Evolutionary conservation across 2,888 invertebrate species (phyloP), one percentile per base, ranked within the genome.

Genomic region (Pseudolycoriella hygida): DNA sequence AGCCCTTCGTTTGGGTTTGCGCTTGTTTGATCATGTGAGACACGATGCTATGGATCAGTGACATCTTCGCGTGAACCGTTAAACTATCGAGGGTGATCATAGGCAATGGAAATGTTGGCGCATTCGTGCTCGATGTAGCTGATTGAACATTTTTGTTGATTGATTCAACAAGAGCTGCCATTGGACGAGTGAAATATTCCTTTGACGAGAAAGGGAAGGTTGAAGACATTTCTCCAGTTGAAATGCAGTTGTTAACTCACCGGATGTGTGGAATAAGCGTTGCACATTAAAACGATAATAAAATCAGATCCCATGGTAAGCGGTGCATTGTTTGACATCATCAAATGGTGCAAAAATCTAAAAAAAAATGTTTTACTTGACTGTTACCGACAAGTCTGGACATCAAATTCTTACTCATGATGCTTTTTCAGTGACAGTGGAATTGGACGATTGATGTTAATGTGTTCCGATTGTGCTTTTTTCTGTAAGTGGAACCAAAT

Each of bases 401-500:
- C 15, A 15, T 38, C 34, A 34, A 40, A n/a, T n/a, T 68, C 73
- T 66, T 68, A 86, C 78, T 88, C 87, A 56, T 85, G 77, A 58
- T 89, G 89, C 47, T 76, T 74, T 65, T 83, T 82, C 10, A 92
- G 68, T 39, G 86, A 81, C 52, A 76, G 76, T 0, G 90, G 89
- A 59, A 90, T 76, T 0, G 81, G 80, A 42, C 79, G 64, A 49
- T 76, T 75, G 57, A 88, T 77, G 52, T 80, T 83, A 50, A 80
- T 74, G 56, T 82, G 82, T 59, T 92, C 92, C 2, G 80, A 71
- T 60, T 89, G 86, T 1, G 93, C 93, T 67, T 94, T 96, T 60
- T 88, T 92, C 54, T 90, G 73, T 48, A 96, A 70, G 66, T 94
- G 93, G 61, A 94, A 88, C 93, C 94, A 96, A 60, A 96, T 93